A percentile compares a stretch with the other conserved stretches of the same genome.
Evolutionary conservation across 2,797 vertebrate genomes (phyloP).

Genomic region (Nothura maculosa): DNA sequence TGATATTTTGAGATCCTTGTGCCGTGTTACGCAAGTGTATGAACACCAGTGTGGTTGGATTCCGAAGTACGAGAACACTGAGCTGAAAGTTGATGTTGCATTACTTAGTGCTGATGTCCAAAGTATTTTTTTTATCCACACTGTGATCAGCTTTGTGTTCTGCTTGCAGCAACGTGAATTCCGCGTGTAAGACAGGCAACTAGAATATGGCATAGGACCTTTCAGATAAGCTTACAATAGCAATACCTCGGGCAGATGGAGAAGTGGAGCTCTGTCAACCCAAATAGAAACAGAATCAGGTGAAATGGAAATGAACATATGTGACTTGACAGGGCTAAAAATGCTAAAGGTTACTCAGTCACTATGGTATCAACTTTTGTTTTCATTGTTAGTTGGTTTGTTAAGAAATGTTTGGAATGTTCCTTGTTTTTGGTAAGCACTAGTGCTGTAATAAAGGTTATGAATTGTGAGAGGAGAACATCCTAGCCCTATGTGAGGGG

Average conservation of each 20-base stretch:
- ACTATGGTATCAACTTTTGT: background rate
- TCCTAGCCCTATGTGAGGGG: fast-evolving
- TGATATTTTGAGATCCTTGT: background rate
- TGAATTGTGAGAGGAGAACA: background rate
- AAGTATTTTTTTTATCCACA: background rate
- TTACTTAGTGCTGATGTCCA: background rate
- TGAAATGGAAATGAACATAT: constrained; percentile 13
- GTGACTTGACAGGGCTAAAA: constrained; percentile 42
- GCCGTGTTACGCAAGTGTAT: background rate
- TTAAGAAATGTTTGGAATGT: background rate
- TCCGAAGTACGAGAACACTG: fast-evolving
- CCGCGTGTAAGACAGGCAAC: background rate
- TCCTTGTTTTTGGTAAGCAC: background rate
- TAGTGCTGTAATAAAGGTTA: background rate
- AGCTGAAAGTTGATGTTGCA: background rate
- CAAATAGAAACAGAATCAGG: background rate
- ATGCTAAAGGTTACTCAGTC: background rate
- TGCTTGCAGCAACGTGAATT: constrained; percentile 13
- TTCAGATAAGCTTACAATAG: background rate
- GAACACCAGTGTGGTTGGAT: background rate
- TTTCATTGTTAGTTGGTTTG: background rate
- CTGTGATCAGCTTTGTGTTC: constrained; percentile 10
- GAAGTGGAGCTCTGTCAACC: constrained; percentile 36
- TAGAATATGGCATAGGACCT: fast-evolving
- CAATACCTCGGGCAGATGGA: constrained; percentile 7